phyloP scores from a whole-genome alignment of 1,140 invertebrate genomes.

The Scaptodrosophila lebanonensis region DNA sequence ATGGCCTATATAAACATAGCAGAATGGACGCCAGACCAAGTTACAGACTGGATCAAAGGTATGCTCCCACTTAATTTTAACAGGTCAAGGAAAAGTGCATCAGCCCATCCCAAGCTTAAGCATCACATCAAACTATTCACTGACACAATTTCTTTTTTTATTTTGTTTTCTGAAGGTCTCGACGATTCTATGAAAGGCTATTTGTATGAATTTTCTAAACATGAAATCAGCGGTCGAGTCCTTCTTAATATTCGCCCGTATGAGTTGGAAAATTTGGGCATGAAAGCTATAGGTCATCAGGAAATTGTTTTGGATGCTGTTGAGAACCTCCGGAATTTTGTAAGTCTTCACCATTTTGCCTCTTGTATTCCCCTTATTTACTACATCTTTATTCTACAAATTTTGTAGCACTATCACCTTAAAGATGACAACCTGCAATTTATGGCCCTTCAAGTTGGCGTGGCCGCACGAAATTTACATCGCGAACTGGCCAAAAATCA shows the following conservation, averaged over 20 bases:
- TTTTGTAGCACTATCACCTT: constrained; percentile 90
- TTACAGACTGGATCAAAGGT: constrained; percentile 95
- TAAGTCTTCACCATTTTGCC: constrained; percentile 78
- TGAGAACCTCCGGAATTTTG: constrained; percentile 91
- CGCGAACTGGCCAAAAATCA: constrained; percentile 80
- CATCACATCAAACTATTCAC: constrained; percentile 21
- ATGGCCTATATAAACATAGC: constrained; percentile 93
- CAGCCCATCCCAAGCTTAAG: constrained; percentile 36
- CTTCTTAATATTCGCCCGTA: constrained; percentile 89
- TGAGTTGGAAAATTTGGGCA: constrained; percentile 90
- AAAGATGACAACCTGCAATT: constrained; percentile 94
- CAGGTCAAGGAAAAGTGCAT: constrained; percentile 71
- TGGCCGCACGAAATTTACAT: constrained; percentile 88
- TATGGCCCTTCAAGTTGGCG: constrained; percentile 89
- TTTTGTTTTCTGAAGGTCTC: constrained; percentile 80
- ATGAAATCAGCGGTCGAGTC: constrained; percentile 88
- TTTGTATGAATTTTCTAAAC: constrained; percentile 87
- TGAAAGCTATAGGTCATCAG: constrained; percentile 92
- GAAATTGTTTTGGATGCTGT: constrained; percentile 94
- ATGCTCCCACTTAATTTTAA: constrained; percentile 39
- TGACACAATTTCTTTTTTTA: constrained; percentile 2
- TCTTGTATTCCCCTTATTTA: too few species aligned
- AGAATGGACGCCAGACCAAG: constrained; percentile 95
- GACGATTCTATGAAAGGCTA: constrained; percentile 89
- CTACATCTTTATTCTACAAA: not conserved